A percentile compares a stretch with the other conserved stretches of the same genome.
phyloP scores from a whole-genome alignment of 1,140 invertebrate genomes.

The Drusus annulatus region DNA sequence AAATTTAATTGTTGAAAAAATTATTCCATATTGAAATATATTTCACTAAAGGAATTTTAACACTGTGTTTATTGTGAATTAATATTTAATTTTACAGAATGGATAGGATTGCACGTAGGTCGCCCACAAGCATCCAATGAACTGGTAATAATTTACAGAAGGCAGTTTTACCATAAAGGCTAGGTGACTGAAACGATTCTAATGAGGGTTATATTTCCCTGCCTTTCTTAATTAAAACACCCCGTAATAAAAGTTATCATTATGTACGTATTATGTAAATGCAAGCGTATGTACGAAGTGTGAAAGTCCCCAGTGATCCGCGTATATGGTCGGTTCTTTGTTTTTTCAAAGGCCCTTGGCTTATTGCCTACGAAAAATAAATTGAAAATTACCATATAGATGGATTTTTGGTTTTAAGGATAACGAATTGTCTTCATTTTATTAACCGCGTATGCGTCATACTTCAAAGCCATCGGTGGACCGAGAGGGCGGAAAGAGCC shows the following conservation, averaged over 20 bases:
- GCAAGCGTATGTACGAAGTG: not conserved
- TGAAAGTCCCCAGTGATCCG: not conserved
- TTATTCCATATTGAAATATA: too few relatives aligned
- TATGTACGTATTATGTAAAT: not conserved
- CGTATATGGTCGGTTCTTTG: conserved; percentile 18
- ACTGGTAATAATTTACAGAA: too few relatives aligned
- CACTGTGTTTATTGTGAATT: too few relatives aligned
- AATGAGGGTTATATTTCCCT: too few relatives aligned
- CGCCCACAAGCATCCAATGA: too few relatives aligned
- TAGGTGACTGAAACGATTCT: too few relatives aligned
- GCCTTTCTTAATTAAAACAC: not conserved
- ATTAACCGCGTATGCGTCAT: conserved; percentile 32
- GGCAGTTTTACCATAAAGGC: too few relatives aligned
- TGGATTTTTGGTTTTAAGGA: conserved; percentile 58
- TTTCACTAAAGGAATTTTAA: too few relatives aligned
- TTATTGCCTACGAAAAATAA: conserved; percentile 58
- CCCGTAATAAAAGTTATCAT: not conserved
- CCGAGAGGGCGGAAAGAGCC: not conserved
- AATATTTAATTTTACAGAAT: too few relatives aligned
- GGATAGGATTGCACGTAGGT: too few relatives aligned
- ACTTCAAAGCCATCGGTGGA: conserved; percentile 8
- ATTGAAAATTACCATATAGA: conserved; percentile 60
- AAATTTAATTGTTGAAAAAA: too few relatives aligned
- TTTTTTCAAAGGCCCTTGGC: conserved; percentile 39
- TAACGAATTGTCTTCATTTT: conserved; percentile 59